Evolutionary conservation across 2,797 vertebrate genomes (phyloP).

Genomic region (Girardinus metallicus): DNA sequence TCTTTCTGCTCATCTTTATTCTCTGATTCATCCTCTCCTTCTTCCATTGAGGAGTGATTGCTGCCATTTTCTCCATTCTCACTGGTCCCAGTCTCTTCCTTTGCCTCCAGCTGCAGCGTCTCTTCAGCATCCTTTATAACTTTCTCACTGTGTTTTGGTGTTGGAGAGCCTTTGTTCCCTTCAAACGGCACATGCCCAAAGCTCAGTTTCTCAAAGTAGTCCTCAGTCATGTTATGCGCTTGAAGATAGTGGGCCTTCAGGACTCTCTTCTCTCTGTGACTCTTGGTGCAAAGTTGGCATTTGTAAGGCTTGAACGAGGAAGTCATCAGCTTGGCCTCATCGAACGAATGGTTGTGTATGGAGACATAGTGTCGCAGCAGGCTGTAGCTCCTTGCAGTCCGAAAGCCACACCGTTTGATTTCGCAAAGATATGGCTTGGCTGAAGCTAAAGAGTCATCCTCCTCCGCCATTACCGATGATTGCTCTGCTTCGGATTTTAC

Average conservation of each 20-base stretch:
- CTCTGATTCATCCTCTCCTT: constrained; percentile 71
- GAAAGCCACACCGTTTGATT: constrained; percentile 86
- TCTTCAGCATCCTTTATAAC: constrained; percentile 38
- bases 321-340: constrained; percentile 86
- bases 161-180: constrained; percentile 56
- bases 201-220: constrained; percentile 79
- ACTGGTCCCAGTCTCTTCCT: constrained; percentile 8
- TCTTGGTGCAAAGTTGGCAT: constrained; percentile 93
- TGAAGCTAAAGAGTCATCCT: constrained; percentile 76
- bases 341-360: constrained; percentile 87
- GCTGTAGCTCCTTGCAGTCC: constrained; percentile 90
- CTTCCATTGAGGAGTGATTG: constrained; percentile 64
- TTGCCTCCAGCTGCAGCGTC: constrained; percentile 53
- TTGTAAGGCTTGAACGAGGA: constrained; percentile 90
- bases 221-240: constrained; percentile 84
- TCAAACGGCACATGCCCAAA: constrained; percentile 71
- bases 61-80: constrained; percentile 75
- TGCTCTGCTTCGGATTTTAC: constrained; percentile 30
- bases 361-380: constrained; percentile 90
- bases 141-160: constrained; percentile 28
- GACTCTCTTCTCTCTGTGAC: constrained; percentile 89
- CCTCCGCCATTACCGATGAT: neutral
- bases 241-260: constrained; percentile 90
- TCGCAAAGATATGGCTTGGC: constrained; percentile 92
- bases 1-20: constrained; percentile 74